phyloP scores from a whole-genome alignment of 2,888 invertebrate genomes.

The Pristionchus mayeri region DNA sequence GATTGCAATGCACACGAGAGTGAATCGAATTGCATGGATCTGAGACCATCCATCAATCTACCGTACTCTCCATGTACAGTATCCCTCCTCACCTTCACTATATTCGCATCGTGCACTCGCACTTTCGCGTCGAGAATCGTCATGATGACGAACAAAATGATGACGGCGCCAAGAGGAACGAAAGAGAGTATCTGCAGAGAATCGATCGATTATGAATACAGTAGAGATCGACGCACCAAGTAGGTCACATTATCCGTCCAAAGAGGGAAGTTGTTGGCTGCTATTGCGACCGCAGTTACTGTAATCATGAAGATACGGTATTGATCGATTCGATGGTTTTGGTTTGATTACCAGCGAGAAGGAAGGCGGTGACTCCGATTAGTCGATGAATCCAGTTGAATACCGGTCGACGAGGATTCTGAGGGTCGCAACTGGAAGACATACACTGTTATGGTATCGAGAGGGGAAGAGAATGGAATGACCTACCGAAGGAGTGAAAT shows the following conservation, averaged over 20 bases:
- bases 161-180: not conserved
- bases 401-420: slow-evolving; percentile 61
- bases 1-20: slow-evolving; percentile 9
- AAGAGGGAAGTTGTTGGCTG: slow-evolving; percentile 56
- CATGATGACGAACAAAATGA: slow-evolving; percentile 42
- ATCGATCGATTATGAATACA: not conserved
- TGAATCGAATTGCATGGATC: slow-evolving; percentile 40
- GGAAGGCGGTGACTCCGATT: slow-evolving; percentile 61
- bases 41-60: not conserved
- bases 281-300: slow-evolving; percentile 62
- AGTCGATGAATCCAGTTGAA: slow-evolving; percentile 66
- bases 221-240: slow-evolving; percentile 12
- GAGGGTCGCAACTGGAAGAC: slow-evolving; percentile 60
- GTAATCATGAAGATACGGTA: slow-evolving; percentile 45
- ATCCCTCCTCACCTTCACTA: slow-evolving; percentile 3
- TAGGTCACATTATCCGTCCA: slow-evolving; percentile 3
- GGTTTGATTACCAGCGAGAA: slow-evolving; percentile 60
- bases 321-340: no score
- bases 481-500: slow-evolving; percentile 56
- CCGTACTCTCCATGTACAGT: not conserved
- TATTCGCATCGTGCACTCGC: slow-evolving; percentile 29
- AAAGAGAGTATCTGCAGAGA: slow-evolving; percentile 26
- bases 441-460: not conserved
- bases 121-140: slow-evolving; percentile 32
- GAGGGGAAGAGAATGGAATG: not conserved